Evolutionary conservation across 2,888 invertebrate species (phyloP).

Genomic region (Cheilosia soror): DNA sequence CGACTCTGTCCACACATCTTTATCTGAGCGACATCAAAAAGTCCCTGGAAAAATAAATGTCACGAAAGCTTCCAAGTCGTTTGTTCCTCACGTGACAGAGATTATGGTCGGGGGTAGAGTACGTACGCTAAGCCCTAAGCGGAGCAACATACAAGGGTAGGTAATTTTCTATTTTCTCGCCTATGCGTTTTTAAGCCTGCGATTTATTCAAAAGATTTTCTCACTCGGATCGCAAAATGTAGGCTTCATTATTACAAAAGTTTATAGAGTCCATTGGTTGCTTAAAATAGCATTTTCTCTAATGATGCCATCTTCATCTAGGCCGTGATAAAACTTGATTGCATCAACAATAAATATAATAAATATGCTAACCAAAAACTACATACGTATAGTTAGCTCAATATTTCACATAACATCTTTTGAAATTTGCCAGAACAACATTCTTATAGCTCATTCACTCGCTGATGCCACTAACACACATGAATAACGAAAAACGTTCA

Average conservation of each 20-base stretch:
- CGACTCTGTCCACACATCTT: too few relatives aligned
- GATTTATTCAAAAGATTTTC: not conserved
- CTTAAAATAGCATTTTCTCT: not conserved
- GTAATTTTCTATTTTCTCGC: too few relatives aligned
- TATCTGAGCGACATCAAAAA: too few relatives aligned
- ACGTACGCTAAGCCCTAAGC: too few relatives aligned
- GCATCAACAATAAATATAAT: slow-evolving; percentile 8
- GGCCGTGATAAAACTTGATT: slow-evolving; percentile 14
- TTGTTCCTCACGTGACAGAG: too few relatives aligned
- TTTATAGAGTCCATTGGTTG: not conserved
- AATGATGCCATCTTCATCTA: not conserved
- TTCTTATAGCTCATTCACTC: slow-evolving; percentile 50
- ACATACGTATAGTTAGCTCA: slow-evolving; percentile 3
- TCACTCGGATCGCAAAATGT: not conserved
- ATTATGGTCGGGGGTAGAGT: too few relatives aligned
- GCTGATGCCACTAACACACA: slow-evolving; percentile 31
- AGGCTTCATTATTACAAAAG: too few relatives aligned
- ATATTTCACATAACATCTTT: slow-evolving; percentile 34
- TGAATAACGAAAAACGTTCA: slow-evolving; percentile 2
- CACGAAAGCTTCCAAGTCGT: too few relatives aligned
- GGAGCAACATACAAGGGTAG: too few relatives aligned
- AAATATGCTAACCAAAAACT: slow-evolving; percentile 25
- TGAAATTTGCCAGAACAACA: slow-evolving; percentile 50
- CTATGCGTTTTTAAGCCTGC: not conserved
- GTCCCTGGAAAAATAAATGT: too few relatives aligned